Conservation (phyloP, 2,888 invertebrate genomes). For the Pristionchus fissidentatus region DNA sequence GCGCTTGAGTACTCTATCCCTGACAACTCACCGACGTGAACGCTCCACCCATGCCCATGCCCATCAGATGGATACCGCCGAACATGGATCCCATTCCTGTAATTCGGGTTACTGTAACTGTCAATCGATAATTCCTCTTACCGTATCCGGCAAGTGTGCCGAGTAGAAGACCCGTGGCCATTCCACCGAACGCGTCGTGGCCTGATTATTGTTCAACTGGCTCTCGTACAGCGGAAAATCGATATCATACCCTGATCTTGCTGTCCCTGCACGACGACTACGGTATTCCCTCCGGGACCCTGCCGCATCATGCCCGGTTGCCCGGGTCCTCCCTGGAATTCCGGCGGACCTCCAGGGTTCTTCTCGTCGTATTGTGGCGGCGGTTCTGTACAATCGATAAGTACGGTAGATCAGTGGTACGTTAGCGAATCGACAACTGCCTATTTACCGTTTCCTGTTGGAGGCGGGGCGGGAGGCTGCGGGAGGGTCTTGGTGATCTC, state of each 20-base stretch:
- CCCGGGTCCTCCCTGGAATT: background rate
- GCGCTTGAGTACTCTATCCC: too few relatives aligned
- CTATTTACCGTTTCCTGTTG: constrained; percentile 59
- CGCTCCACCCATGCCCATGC: constrained; percentile 55
- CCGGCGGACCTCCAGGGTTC: background rate
- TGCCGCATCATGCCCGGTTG: background rate
- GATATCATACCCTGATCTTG: constrained; percentile 10
- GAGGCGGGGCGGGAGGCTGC: background rate
- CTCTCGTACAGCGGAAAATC: too few relatives aligned
- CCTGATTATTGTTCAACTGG: background rate
- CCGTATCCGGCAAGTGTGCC: constrained; percentile 67
- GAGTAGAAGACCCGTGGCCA: constrained; percentile 65
- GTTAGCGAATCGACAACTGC: background rate
- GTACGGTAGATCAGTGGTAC: background rate
- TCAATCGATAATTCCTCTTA: background rate
- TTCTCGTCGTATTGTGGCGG: background rate
- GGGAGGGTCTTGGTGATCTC: constrained; percentile 70
- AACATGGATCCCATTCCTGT: constrained; percentile 48
- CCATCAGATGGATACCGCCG: constrained; percentile 53
- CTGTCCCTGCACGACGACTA: constrained; percentile 15
- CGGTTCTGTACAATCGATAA: constrained; percentile 9
- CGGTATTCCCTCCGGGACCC: background rate
- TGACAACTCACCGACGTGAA: constrained; percentile 55
- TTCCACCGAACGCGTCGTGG: constrained; percentile 56
- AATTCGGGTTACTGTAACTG: background rate